Conservation (phyloP, 2,797 vertebrate species). For the Taeniopygia guttata region DNA sequence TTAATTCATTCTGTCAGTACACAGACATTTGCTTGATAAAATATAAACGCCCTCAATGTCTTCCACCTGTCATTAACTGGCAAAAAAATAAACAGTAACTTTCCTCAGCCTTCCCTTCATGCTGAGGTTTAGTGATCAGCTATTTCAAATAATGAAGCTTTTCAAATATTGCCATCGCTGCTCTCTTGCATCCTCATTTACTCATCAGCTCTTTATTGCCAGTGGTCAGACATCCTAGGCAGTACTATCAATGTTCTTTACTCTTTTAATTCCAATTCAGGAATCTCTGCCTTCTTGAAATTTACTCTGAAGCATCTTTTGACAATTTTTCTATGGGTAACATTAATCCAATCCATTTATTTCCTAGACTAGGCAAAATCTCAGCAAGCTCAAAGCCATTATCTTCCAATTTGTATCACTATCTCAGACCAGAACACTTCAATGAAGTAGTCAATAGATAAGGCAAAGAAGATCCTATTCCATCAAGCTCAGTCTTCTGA, state of each 20-base stretch:
- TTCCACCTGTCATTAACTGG: neutral
- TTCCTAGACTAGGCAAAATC: neutral
- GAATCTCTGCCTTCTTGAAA: neutral
- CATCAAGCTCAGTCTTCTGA: neutral
- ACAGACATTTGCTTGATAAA: neutral
- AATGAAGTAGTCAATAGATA: neutral
- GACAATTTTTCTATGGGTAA: neutral
- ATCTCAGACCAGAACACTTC: neutral
- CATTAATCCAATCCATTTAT: neutral
- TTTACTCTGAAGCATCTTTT: neutral
- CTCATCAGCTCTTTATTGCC: neutral
- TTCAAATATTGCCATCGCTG: neutral
- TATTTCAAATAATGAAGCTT: neutral
- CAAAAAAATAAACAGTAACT: neutral
- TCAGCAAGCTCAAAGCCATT: neutral
- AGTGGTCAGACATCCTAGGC: neutral
- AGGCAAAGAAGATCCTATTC: neutral
- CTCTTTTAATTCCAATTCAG: neutral
- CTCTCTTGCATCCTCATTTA: neutral
- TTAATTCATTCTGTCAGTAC: neutral
- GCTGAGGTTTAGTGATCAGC: neutral
- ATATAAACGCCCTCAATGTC: neutral
- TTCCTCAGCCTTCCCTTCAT: neutral
- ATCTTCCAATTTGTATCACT: neutral
- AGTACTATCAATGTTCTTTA: neutral